Percentiles rank a stretch among this genome's conserved stretches.
phyloP scores from a whole-genome alignment of 2,797 vertebrate genomes.

The Rachycentron canadum region DNA sequence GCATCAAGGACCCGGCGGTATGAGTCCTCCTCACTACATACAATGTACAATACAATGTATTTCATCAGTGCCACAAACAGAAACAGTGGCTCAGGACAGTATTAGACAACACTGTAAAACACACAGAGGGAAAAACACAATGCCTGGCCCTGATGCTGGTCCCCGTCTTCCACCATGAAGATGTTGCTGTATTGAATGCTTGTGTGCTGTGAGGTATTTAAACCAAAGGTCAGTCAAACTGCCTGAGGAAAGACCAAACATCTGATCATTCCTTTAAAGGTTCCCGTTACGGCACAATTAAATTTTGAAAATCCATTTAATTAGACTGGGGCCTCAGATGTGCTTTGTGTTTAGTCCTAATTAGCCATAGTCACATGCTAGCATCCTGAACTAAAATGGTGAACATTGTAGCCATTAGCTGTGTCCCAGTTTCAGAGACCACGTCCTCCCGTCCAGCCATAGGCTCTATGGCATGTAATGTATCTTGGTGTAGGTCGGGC shows the following conservation, averaged over 20 bases:
- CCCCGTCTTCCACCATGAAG: neutral
- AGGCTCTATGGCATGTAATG: too few relatives aligned
- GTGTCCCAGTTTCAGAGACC: too few relatives aligned
- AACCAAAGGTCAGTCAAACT: neutral
- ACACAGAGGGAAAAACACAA: neutral
- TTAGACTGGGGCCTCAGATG: neutral
- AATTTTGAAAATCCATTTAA: neutral
- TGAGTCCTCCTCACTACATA: slow-evolving; percentile 29
- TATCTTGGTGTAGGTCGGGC: too few relatives aligned
- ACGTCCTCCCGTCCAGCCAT: too few relatives aligned
- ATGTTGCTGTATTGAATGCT: neutral
- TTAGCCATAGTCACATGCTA: neutral
- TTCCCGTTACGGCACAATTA: neutral
- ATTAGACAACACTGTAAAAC: neutral
- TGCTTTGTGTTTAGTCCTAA: neutral
- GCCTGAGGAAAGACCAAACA: neutral
- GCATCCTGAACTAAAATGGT: neutral
- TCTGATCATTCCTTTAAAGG: too few relatives aligned
- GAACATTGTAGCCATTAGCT: neutral
- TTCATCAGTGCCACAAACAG: neutral
- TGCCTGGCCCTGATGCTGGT: neutral
- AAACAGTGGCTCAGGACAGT: neutral
- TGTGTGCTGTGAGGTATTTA: neutral
- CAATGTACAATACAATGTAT: neutral
- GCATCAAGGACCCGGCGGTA: slow-evolving; percentile 97